A percentile compares a stretch with the other conserved stretches of the same genome.
Evolutionary conservation across 2,888 invertebrate species (phyloP).

Genomic region (Spodoptera picta): DNA sequence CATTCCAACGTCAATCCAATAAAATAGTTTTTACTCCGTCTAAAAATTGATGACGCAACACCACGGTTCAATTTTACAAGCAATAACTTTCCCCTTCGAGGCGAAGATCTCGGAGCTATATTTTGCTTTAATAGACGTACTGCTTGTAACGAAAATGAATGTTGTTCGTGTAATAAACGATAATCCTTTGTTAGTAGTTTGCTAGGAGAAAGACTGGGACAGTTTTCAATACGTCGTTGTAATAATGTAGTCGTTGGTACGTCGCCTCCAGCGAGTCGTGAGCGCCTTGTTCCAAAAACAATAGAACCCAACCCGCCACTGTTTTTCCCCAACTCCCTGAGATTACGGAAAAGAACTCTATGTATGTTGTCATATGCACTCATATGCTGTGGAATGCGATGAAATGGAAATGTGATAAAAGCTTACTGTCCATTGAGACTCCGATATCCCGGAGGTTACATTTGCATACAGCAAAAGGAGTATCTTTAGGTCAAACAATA

Average conservation of each 20-base stretch:
- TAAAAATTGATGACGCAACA: slow-evolving; percentile 44
- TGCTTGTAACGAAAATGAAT: slow-evolving; percentile 75
- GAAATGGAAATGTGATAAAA: slow-evolving; percentile 42
- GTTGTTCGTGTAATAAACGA: slow-evolving; percentile 67
- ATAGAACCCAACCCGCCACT: slow-evolving; percentile 49
- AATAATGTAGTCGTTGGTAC: slow-evolving; percentile 27
- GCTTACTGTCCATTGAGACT: slow-evolving; percentile 34
- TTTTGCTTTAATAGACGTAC: slow-evolving; percentile 63
- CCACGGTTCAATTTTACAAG: slow-evolving; percentile 58
- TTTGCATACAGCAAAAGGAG: slow-evolving; percentile 36
- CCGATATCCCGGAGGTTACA: slow-evolving; percentile 28
- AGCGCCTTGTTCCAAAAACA: slow-evolving; percentile 58
- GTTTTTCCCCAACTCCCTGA: slow-evolving; percentile 54
- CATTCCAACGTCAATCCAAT: slow-evolving; percentile 10
- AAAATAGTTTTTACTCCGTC: slow-evolving; percentile 40
- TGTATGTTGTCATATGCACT: slow-evolving; percentile 53
- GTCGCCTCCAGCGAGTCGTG: slow-evolving; percentile 7
- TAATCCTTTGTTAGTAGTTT: slow-evolving; percentile 60
- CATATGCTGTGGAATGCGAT: slow-evolving; percentile 33
- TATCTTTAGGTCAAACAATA: slow-evolving; percentile 11
- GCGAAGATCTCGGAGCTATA: slow-evolving; percentile 59
- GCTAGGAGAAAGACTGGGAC: slow-evolving; percentile 35
- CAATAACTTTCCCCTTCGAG: slow-evolving; percentile 58
- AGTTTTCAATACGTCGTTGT: slow-evolving; percentile 33
- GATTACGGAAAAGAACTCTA: slow-evolving; percentile 59